Percentiles rank a stretch among this genome's conserved stretches.
These are phyloP conservation scores for Xerus inauris DNA, from an alignment of 2,113 vertebrate genomes.

Conservation along the genomic window DNA sequence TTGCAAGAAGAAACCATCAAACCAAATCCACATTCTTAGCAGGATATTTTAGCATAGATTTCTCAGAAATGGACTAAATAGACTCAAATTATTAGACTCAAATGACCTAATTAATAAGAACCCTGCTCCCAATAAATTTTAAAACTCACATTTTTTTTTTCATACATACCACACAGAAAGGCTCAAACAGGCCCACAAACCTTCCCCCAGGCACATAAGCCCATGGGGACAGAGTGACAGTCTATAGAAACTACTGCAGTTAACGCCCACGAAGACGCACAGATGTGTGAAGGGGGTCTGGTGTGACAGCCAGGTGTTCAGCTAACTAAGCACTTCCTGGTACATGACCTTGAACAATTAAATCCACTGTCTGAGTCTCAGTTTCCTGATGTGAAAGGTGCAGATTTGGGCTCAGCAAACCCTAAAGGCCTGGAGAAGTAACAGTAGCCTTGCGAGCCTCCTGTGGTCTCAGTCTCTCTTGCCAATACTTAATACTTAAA, in stretches of 20 bases:
- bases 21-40: background rate
- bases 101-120: constrained; percentile 12
- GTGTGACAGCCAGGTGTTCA: background rate
- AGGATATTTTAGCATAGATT: background rate
- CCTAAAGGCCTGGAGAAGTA: background rate
- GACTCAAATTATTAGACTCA: constrained; percentile 17
- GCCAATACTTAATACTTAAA: background rate
- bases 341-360: background rate
- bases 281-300: background rate
- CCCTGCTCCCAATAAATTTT: background rate
- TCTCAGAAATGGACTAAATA: constrained; percentile 27
- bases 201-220: background rate
- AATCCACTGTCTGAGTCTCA: background rate
- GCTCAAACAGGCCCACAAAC: background rate
- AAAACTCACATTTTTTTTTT: background rate
- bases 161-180: background rate
- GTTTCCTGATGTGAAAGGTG: constrained; percentile 1
- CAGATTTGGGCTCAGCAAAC: background rate
- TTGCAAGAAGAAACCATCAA: background rate
- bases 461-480: background rate
- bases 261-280: background rate
- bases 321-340: background rate
- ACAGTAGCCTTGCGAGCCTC: background rate
- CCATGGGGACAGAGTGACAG: background rate
- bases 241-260: background rate